These are phyloP conservation scores for Astropecten irregularis DNA, from an alignment of 53 echinoderm and acorn worm genomes.

Conservation along the genomic window DNA sequence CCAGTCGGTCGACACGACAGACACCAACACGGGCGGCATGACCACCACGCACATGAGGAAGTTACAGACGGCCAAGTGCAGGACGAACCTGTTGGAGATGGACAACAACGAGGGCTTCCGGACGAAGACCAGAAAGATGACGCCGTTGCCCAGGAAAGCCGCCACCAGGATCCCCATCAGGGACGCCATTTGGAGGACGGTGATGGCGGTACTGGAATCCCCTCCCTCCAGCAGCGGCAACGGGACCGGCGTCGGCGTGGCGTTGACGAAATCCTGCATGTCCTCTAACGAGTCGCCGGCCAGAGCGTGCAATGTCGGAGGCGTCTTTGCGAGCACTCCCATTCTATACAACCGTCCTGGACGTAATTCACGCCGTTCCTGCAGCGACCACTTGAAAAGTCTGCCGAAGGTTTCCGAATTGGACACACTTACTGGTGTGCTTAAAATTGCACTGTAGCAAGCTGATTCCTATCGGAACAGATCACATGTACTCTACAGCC, in stretches of 20 bases:
- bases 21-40: slow-evolving; percentile 76
- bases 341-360: background rate
- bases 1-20: slow-evolving; percentile 72
- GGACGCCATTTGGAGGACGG: slow-evolving; percentile 29
- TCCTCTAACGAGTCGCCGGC: slow-evolving; percentile 6
- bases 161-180: slow-evolving; percentile 67
- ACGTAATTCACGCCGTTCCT: slow-evolving; percentile 8
- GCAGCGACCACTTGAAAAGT: slow-evolving; percentile 6
- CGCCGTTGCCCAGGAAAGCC: slow-evolving; percentile 74
- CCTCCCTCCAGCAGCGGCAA: too few relatives aligned
- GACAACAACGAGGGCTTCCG: slow-evolving; percentile 77
- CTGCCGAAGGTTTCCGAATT: too few relatives aligned
- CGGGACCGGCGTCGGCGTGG: slow-evolving; percentile 8
- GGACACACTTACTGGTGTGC: too few relatives aligned
- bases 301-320: background rate
- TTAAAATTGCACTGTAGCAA: too few relatives aligned
- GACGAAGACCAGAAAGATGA: slow-evolving; percentile 76
- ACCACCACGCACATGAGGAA: slow-evolving; percentile 75
- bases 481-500: too few relatives aligned
- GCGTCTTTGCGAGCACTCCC: background rate
- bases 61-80: slow-evolving; percentile 80
- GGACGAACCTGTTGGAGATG: slow-evolving; percentile 77
- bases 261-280: background rate
- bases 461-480: too few relatives aligned
- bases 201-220: slow-evolving; percentile 16